Base-by-base conservation (phyloP, 1,140 invertebrate species). In the Drosophila parabipectinata region DNA sequence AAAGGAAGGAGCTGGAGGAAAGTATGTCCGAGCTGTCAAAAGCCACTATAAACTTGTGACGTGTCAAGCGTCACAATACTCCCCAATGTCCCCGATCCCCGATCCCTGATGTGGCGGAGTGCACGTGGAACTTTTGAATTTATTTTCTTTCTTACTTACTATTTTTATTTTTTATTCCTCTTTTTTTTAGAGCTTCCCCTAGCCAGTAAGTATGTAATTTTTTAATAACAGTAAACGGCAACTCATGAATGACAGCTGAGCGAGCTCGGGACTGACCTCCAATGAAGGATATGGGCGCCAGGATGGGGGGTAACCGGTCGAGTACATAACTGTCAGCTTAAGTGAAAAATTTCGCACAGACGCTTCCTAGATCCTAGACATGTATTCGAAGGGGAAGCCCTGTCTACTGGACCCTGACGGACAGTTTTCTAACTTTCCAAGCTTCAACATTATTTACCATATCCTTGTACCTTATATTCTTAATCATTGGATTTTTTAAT, bases 41-140 rank as follows among this genome's bases (percentile, higher is more conserved):
- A 90, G 89, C 87, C 90, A 91, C 90, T 88, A 90, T 90, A 90
- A 91, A 91, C 90, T 91, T 90, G 82, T 91, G 89, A 90, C 77
- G 82, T 88, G 85, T 88, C 79, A 82, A 87, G 71, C 75, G 83
- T 88, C 82, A 79, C 74, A 79, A 82, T 73, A 76, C 75, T 76
- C 57, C 78, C 77, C 60, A 80, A 72, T 53, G 53, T 45, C 51
- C 45, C 10, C 37, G n/a, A 34, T 2, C n/a, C 5, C 12, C 15
- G 12, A 54, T 32, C 18, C 18, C 18, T 18, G 18, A 18, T 18
- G 58, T 3, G 39, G 41, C 5, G 26, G 15, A 44, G 39, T 78
- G 82, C 68, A 77, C 82, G 76, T 71, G 76, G 71, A 88, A 88
- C 79, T 88, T 88, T 83, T 77, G 58, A 88, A 79, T 79, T 88